phyloP scores from a whole-genome alignment of 2,797 vertebrate species.

The Limosa lapponica region DNA sequence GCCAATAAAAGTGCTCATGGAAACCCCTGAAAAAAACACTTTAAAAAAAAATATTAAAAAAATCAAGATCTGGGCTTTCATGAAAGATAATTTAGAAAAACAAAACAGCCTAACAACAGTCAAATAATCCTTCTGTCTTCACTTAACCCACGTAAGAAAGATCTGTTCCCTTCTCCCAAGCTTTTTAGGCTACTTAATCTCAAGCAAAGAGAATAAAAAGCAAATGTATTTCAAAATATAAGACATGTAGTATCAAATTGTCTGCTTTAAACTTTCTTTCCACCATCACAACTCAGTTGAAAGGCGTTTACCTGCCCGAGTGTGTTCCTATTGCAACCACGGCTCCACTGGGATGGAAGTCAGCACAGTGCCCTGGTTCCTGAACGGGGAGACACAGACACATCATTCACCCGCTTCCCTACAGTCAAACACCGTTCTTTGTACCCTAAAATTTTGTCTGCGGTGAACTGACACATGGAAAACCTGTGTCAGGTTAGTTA shows the following conservation, averaged over 20 bases:
- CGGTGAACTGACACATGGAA: neutral
- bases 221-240: neutral
- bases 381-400: constrained; percentile 67
- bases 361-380: constrained; percentile 98
- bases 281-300: neutral
- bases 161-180: neutral
- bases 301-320: constrained; percentile 89
- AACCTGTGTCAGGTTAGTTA: neutral
- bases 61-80: neutral
- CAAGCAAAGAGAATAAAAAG: neutral
- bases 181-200: neutral
- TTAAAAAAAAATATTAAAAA: neutral
- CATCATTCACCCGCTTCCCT: neutral
- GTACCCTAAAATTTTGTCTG: neutral
- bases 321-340: constrained; percentile 97
- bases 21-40: neutral
- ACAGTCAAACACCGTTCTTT: neutral
- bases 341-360: constrained; percentile 95
- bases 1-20: neutral
- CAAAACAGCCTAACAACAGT: neutral
- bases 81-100: neutral
- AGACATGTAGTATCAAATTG: fast-evolving
- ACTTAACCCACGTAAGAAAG: neutral
- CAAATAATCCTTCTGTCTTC: neutral
- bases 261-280: neutral